These are phyloP conservation scores for Mylabris sibirica DNA, from an alignment of 2,888 invertebrate species.

Conservation along the genomic window DNA sequence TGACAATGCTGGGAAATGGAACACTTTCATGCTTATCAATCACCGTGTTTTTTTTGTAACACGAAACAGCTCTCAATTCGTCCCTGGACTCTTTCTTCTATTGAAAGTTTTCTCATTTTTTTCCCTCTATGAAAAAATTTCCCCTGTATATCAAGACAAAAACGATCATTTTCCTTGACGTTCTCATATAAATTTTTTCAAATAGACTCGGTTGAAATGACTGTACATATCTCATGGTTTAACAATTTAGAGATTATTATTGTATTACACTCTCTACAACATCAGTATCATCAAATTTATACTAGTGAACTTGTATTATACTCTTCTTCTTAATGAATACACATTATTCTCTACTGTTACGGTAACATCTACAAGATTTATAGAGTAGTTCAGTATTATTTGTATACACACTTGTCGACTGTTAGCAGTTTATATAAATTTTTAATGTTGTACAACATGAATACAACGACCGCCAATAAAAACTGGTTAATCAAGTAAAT, in stretches of 20 bases:
- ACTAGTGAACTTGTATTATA: neutral
- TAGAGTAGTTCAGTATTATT: slow-evolving; percentile 1
- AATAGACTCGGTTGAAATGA: neutral
- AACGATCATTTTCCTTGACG: neutral
- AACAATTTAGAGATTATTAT: neutral
- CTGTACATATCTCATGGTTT: neutral
- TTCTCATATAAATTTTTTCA: neutral
- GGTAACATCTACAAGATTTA: slow-evolving; percentile 6
- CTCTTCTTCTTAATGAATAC: neutral
- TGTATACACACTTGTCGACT: slow-evolving; percentile 4
- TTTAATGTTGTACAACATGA: neutral
- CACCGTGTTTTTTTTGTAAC: too few species aligned
- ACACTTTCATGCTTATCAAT: too few species aligned
- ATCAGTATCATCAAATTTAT: slow-evolving; percentile 3
- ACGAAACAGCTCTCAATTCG: too few species aligned
- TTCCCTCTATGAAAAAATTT: too few species aligned
- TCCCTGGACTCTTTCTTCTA: too few species aligned
- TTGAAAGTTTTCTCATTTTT: too few species aligned
- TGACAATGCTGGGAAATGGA: too few species aligned
- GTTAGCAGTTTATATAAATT: neutral
- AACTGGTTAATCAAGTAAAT: too few species aligned
- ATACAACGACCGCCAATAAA: neutral
- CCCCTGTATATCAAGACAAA: neutral
- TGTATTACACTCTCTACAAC: neutral
- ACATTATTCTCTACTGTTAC: slow-evolving; percentile 4